Percentiles rank a stretch among this genome's conserved stretches.
phyloP scores from a whole-genome alignment of 2,797 vertebrate genomes.

The Onychomys arenicola region DNA sequence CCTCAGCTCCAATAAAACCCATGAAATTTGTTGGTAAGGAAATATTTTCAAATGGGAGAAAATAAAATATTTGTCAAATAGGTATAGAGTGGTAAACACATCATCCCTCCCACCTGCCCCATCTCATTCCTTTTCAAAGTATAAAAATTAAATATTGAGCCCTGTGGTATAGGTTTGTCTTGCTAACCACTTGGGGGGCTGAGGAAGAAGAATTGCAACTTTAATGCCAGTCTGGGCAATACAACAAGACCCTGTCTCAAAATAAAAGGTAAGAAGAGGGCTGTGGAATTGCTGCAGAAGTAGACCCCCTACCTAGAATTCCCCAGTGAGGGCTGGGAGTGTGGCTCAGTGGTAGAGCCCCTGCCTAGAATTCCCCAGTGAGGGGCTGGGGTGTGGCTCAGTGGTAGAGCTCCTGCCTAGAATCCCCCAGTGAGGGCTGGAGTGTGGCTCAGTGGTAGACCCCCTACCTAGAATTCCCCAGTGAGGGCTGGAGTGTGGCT shows the following conservation, averaged over 20 bases:
- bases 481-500: too few relatives aligned
- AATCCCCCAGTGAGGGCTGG: too few relatives aligned
- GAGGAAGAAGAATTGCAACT: not conserved
- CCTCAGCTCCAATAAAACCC: not conserved
- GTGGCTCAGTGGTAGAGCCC: too few relatives aligned
- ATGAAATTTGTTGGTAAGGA: not conserved
- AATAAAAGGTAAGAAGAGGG: not conserved
- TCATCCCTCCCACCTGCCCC: too few relatives aligned
- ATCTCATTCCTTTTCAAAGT: not conserved
- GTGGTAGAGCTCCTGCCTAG: too few relatives aligned
- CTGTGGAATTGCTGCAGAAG: not conserved
- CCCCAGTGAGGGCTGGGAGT: too few relatives aligned
- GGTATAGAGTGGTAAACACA: not conserved
- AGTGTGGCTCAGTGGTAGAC: too few relatives aligned
- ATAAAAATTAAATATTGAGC: too few relatives aligned
- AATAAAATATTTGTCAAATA: not conserved
- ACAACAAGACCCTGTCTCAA: not conserved
- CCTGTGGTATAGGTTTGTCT: not conserved
- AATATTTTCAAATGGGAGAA: not conserved
- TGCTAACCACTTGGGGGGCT: not conserved
- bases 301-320: not conserved
- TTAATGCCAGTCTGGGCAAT: not conserved
- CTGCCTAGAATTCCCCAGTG: too few relatives aligned
- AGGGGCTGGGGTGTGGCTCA: too few relatives aligned
- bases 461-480: too few relatives aligned